Conservation (phyloP, 1,140 invertebrate genomes). For the Anastatus disparis region DNA sequence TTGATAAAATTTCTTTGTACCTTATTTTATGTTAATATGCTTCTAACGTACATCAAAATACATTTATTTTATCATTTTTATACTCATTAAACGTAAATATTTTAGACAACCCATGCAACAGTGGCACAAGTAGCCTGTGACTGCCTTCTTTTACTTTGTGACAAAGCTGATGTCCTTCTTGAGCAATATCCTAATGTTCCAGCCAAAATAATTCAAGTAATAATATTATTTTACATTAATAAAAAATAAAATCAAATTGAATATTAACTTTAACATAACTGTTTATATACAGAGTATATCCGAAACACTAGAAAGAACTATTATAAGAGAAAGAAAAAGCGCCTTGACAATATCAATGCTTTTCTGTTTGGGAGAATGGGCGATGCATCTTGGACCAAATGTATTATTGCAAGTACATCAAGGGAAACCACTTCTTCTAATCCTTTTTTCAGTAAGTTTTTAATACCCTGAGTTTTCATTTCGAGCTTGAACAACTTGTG, state of each 20-base stretch:
- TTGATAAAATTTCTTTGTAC: neutral
- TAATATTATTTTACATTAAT: neutral
- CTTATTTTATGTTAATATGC: neutral
- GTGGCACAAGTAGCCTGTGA: slow-evolving; percentile 91
- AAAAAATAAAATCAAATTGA: too few species aligned
- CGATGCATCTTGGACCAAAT: slow-evolving; percentile 77
- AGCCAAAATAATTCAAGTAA: slow-evolving; percentile 78
- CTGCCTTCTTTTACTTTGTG: slow-evolving; percentile 81
- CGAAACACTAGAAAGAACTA: slow-evolving; percentile 69
- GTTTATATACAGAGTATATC: slow-evolving; percentile 67
- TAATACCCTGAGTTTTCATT: neutral
- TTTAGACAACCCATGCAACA: slow-evolving; percentile 82
- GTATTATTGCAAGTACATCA: slow-evolving; percentile 64
- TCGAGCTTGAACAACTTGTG: neutral
- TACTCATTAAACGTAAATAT: neutral
- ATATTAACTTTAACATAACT: too few species aligned
- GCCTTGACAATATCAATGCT: slow-evolving; percentile 84
- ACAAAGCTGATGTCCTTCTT: slow-evolving; percentile 80
- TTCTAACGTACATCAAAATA: too few species aligned
- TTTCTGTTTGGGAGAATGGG: slow-evolving; percentile 93
- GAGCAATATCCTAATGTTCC: slow-evolving; percentile 82
- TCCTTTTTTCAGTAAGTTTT: slow-evolving; percentile 70
- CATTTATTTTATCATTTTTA: neutral
- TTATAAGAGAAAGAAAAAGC: slow-evolving; percentile 64
- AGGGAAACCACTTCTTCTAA: slow-evolving; percentile 70